Conservation (phyloP, 2,113 vertebrate genomes). For the human (Homo sapiens) region DNA sequence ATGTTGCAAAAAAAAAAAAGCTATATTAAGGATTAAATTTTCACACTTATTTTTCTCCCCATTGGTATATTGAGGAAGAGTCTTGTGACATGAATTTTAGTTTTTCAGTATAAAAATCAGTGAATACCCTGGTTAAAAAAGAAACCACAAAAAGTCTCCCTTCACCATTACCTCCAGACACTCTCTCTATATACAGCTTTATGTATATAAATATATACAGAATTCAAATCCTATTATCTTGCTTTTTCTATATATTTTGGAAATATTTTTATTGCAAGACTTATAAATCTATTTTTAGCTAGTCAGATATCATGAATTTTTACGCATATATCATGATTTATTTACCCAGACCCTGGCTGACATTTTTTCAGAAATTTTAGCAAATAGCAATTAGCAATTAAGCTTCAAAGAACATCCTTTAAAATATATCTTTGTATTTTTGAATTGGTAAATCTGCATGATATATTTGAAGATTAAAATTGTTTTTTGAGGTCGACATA, state of each 20-base stretch:
- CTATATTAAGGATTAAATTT: not conserved
- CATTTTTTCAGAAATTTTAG: not conserved
- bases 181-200: not conserved
- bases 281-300: slow-evolving; percentile 17
- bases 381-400: not conserved
- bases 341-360: not conserved
- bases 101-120: slow-evolving; percentile 41
- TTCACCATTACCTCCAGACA: not conserved
- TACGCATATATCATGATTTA: not conserved
- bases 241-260: not conserved
- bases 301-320: not conserved
- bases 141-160: not conserved
- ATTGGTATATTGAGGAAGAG: not conserved
- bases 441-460: not conserved
- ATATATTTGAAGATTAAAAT: not conserved
- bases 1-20: not conserved
- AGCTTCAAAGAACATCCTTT: not conserved
- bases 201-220: not conserved
- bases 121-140: not conserved
- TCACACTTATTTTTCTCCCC: slow-evolving; percentile 38
- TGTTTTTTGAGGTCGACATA: not conserved
- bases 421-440: not conserved
- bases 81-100: not conserved
- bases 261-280: not conserved
- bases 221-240: not conserved